phyloP scores from a whole-genome alignment of 2,113 vertebrate species.

The Hippocampus zosterae region DNA sequence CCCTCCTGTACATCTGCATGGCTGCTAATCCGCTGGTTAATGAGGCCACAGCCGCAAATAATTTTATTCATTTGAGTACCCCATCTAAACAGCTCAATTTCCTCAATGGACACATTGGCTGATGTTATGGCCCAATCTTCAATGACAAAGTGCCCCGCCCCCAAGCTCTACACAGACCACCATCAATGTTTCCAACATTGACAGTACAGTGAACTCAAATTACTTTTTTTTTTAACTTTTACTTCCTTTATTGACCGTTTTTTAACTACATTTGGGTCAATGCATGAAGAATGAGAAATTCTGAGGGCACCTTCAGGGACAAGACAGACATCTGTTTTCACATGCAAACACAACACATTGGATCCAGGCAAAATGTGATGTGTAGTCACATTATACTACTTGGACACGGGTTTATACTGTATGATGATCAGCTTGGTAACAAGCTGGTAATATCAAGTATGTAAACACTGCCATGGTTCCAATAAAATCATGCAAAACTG shows the following conservation, averaged over 20 bases:
- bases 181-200: background rate
- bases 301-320: background rate
- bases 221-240: background rate
- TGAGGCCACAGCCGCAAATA: background rate
- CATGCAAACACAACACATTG: background rate
- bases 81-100: background rate
- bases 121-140: background rate
- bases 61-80: background rate
- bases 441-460: background rate
- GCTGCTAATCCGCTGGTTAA: slow-evolving; percentile 21
- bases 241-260: no score
- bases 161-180: slow-evolving; percentile 13
- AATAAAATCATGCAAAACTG: slow-evolving; percentile 17
- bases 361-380: background rate
- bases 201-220: background rate
- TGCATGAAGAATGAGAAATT: background rate
- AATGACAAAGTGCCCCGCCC: slow-evolving; percentile 8
- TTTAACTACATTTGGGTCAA: background rate
- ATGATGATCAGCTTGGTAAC: background rate
- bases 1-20: slow-evolving; percentile 20
- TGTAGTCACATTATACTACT: background rate
- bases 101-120: background rate
- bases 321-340: slow-evolving; percentile 1
- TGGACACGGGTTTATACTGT: background rate
- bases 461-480: background rate